Evolutionary conservation across 2,888 invertebrate species (phyloP), one percentile per base, ranked within the genome.

Genomic region (Reticulitermes lucifugus): DNA sequence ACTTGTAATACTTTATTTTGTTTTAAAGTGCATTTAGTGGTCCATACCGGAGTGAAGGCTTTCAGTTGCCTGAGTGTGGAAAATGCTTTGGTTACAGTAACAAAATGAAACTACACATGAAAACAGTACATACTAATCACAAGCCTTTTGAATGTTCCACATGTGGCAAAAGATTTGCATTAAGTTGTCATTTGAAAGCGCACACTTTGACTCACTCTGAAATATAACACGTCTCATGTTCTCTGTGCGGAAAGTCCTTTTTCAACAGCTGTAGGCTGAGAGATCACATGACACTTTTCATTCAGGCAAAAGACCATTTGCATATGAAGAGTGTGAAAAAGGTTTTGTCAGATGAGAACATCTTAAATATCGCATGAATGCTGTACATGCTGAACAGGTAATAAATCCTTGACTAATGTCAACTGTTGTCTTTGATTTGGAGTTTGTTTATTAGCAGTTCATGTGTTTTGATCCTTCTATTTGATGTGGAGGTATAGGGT

Each of bases 281-380:
- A 22, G 80, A 80, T 46, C 80, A 80, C 41, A 59, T 80, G 22
- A 35, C 25, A 80, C 29, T 80, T 25, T 80, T 25, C 80, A 80
- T 60, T 60, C 59, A 51, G 80, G 80, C 59, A 80, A 18, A 18
- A 59, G 80, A 22, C 60, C 80, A 29, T 80, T 80, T n/a, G 25
- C 80, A 3, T 80, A 59, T 21, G 59, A 59, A 80, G 25, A 80
- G 12, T 80, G 80, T 60, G 60, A 59, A 6, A 59, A 60, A 21
- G 80, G 80, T 25, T 80, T 80, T 80, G 60, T 80, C 35, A n/a
- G 80, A 14, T 35, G 80, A 29, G 80, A 80, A 80, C 80, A 80
- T 60, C 60, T 80, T 21, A 80, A 60, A 21, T 80, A 80, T 21
- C 35, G 59, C 35, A 22, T 80, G 25, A 60, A 60, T 41, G 80